Conservation (phyloP, 2,888 invertebrate species). For the Cephus nigrinus region DNA sequence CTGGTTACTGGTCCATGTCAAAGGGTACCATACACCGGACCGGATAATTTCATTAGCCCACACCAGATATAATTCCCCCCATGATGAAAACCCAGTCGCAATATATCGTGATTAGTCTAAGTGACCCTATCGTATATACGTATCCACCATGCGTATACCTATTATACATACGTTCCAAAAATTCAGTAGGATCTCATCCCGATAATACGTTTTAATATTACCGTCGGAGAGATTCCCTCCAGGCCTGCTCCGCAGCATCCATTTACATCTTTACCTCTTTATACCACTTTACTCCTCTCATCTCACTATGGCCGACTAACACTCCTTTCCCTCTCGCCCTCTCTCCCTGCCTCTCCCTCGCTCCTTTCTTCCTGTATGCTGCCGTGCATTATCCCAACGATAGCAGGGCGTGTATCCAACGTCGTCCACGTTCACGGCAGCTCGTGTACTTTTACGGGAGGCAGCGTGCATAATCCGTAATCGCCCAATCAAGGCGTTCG, state of each 20-base stretch:
- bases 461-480: slow-evolving; percentile 56
- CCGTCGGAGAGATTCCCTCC: background rate
- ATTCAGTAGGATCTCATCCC: background rate
- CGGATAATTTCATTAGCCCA: slow-evolving; percentile 63
- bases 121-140: background rate
- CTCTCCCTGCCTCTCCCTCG: background rate
- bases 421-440: background rate
- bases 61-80: slow-evolving; percentile 30
- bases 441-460: slow-evolving; percentile 30
- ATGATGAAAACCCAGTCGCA: slow-evolving; percentile 30
- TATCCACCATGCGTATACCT: background rate
- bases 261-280: background rate
- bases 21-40: slow-evolving; percentile 45
- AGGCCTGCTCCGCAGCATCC: background rate
- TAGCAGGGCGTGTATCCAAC: background rate
- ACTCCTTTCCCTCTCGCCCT: background rate
- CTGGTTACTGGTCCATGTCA: slow-evolving; percentile 49
- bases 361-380: background rate
- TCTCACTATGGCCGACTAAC: background rate
- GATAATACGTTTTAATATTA: background rate
- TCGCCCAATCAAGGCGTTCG: slow-evolving; percentile 53
- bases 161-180: background rate
- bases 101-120: slow-evolving; percentile 16
- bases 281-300: background rate
- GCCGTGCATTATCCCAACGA: slow-evolving; percentile 4